Evolutionary conservation across 92 coral and sea anemone species (phyloP).

Genomic region (Umimayanthus kanabou): DNA sequence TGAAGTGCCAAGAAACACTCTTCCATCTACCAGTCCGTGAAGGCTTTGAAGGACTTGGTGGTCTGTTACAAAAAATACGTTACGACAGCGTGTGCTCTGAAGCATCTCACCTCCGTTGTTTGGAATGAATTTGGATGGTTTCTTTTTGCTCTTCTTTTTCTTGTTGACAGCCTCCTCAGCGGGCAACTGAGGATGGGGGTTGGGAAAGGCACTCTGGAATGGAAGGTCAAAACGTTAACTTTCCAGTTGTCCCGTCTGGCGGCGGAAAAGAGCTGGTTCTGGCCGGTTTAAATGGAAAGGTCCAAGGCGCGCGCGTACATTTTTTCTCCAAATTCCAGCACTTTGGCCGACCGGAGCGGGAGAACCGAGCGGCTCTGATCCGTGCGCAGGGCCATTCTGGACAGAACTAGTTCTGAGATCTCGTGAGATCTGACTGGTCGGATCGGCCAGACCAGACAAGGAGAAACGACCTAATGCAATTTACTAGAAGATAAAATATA

Average conservation of each 20-base stretch:
- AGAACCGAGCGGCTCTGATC: too few relatives aligned
- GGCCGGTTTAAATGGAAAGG: too few relatives aligned
- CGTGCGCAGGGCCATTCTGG: too few relatives aligned
- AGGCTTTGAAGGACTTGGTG: background rate
- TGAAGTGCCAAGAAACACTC: too few relatives aligned
- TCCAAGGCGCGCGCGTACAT: too few relatives aligned
- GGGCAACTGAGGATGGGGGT: slow-evolving; percentile 86
- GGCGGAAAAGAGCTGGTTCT: too few relatives aligned
- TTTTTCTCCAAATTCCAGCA: too few relatives aligned
- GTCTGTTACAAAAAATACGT: background rate
- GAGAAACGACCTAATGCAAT: background rate
- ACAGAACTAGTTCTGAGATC: too few relatives aligned
- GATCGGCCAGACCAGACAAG: too few relatives aligned
- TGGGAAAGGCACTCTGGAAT: slow-evolving; percentile 82
- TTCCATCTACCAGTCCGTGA: background rate
- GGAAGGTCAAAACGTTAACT: background rate
- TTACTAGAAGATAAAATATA: background rate
- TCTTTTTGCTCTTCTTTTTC: slow-evolving; percentile 91
- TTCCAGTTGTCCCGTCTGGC: too few relatives aligned
- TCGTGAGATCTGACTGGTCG: too few relatives aligned
- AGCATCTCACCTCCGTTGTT: slow-evolving; percentile 73
- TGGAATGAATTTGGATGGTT: slow-evolving; percentile 57
- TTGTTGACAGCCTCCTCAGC: slow-evolving; percentile 86
- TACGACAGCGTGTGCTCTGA: background rate
- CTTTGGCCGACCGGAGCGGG: too few relatives aligned